These are phyloP conservation scores for Achlya flavicornis DNA, from an alignment of 2,888 invertebrate species.

Conservation along the genomic window DNA sequence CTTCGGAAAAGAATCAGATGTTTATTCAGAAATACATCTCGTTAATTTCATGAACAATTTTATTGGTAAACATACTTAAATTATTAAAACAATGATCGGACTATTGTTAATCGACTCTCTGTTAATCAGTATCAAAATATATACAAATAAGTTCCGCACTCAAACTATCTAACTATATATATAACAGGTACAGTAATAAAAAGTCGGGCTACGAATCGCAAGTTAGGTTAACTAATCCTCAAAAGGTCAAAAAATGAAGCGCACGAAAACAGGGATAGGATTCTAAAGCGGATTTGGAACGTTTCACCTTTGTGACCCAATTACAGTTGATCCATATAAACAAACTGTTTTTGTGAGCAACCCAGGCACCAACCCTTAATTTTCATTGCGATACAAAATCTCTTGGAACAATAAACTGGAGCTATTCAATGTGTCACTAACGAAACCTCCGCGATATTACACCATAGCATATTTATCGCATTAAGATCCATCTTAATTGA, in stretches of 20 bases:
- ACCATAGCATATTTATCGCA: constrained; percentile 21
- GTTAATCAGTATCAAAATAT: too few species aligned
- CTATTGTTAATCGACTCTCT: too few species aligned
- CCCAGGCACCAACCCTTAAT: neutral
- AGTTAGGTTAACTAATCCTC: neutral
- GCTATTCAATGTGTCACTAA: constrained; percentile 20
- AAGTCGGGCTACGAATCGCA: neutral
- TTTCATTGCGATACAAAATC: neutral
- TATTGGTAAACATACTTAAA: too few species aligned
- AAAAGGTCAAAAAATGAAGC: neutral
- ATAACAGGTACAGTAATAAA: too few species aligned
- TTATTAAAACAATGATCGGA: too few species aligned
- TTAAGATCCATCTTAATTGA: constrained; percentile 24
- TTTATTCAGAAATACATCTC: too few species aligned
- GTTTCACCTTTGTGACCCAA: neutral
- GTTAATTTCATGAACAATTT: too few species aligned
- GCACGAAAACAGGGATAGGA: neutral
- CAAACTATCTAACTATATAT: too few species aligned
- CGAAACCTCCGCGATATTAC: constrained; percentile 21
- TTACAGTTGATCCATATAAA: constrained; percentile 1
- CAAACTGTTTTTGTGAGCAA: constrained; percentile 6
- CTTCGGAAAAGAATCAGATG: too few species aligned
- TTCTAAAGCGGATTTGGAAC: constrained; percentile 4
- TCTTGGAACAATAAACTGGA: neutral
- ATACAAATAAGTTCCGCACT: too few species aligned